Evolutionary conservation across 2,888 invertebrate species (phyloP), one percentile per base, ranked within the genome.

Genomic region (Polietes domitor): DNA sequence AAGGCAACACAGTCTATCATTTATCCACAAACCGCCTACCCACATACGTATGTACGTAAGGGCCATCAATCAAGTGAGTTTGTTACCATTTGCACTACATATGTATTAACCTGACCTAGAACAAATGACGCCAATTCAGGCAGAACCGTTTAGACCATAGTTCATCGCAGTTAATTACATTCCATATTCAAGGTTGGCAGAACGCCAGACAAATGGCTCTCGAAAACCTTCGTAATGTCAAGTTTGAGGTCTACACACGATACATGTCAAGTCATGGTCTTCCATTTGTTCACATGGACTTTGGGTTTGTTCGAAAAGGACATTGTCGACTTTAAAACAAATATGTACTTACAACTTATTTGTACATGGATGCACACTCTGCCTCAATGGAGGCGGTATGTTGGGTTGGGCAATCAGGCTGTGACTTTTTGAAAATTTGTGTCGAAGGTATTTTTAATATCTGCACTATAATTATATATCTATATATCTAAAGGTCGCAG

Each of bases 31-130:
- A n/a, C n/a, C n/a, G n/a, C 37, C 4, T 37, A 3, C 7, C 37
- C 37, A 37, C 37, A 37, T 10, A 41, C 41, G 15, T 41, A 41
- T 7, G 41, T 10, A 12, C 32, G 9, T 1, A 32, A 61, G 17
- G 2, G n/a, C 7, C 61, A 61, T 61, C 61, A 61, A 61, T 61
- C 61, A 61, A 28, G 26, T 17, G n/a, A 28, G 61, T 61, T 61
- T 61, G 28, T 15, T 55, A 61, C 17, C 28, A 12, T 24, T 47
- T 47, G 47, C n/a, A n/a, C n/a, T n/a, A n/a, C n/a, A n/a, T n/a
- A n/a, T n/a, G n/a, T n/a, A n/a, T 61, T 61, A 28, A 61, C 61
- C 32, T 61, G 21, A 61, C 1, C 61, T 24, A 15, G 17, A 61
- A 26, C 61, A 61, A 61, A 28, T 61, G 61, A 28, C 32, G 61